A percentile compares a stretch with the other conserved stretches of the same genome.
These are phyloP conservation scores for Lagopus muta DNA, from an alignment of 2,113 vertebrate species.

Conservation along the genomic window DNA sequence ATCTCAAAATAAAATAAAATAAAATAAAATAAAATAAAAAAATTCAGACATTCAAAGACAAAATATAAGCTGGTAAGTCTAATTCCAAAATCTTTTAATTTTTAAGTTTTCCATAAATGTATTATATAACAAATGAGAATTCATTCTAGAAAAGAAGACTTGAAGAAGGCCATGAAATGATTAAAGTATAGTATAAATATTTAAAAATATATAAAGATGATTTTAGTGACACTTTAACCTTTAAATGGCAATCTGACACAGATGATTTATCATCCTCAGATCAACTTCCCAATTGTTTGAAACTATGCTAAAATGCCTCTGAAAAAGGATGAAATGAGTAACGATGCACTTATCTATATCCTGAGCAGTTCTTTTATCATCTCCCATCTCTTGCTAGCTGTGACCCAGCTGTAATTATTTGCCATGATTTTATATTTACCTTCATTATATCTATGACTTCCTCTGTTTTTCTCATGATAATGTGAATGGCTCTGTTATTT, in stretches of 20 bases:
- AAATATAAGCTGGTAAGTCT: not conserved
- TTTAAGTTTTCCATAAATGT: not conserved
- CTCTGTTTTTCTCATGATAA: not conserved
- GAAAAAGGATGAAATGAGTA: not conserved
- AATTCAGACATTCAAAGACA: not conserved
- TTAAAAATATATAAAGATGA: not conserved
- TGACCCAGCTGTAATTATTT: not conserved
- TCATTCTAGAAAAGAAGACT: not conserved
- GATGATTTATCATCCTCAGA: not conserved
- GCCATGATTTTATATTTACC: not conserved
- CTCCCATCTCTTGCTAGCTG: not conserved
- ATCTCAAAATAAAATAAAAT: not conserved
- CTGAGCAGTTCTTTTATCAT: not conserved
- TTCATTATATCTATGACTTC: not conserved
- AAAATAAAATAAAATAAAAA: not conserved
- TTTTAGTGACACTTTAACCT: not conserved
- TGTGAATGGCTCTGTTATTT: not conserved
- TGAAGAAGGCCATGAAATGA: not conserved
- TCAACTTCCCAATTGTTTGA: not conserved
- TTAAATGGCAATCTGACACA: not conserved
- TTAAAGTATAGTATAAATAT: not conserved
- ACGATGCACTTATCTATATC: not conserved
- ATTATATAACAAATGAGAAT: not conserved
- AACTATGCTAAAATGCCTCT: not conserved
- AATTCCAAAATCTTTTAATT: not conserved